Conservation (phyloP, 2,888 invertebrate species). For the Atrina japonica region DNA sequence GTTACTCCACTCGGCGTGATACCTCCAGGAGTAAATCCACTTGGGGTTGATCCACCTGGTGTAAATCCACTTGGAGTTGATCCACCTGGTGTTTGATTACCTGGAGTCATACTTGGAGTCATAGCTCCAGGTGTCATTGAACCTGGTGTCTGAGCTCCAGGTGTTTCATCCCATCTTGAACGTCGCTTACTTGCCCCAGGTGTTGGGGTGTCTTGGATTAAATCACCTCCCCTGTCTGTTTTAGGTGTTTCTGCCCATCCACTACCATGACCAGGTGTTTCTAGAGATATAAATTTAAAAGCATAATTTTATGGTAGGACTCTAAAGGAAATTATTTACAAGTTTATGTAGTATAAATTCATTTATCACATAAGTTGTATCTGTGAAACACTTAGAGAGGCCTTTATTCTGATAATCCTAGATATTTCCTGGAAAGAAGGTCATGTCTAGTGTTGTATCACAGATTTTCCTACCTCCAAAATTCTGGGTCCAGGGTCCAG, state of each 20-base stretch:
- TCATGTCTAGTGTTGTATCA: too few relatives aligned
- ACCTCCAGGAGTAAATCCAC: constrained; percentile 80
- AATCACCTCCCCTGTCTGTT: constrained; percentile 88
- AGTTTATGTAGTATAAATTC: too few relatives aligned
- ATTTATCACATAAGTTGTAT: too few relatives aligned
- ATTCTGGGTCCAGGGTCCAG: too few relatives aligned
- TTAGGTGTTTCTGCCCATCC: constrained; percentile 99
- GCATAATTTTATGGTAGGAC: too few relatives aligned
- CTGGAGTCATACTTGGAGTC: constrained; percentile 79
- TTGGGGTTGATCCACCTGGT: constrained; percentile 75
- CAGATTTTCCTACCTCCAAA: too few relatives aligned
- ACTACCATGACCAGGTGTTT: constrained; percentile 96
- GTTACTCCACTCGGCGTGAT: constrained; percentile 81
- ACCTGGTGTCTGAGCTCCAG: constrained; percentile 82
- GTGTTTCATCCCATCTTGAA: constrained; percentile 99
- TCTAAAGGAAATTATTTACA: too few relatives aligned
- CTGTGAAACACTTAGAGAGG: too few relatives aligned
- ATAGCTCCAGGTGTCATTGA: constrained; percentile 83
- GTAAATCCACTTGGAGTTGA: constrained; percentile 81
- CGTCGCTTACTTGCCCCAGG: constrained; percentile 96
- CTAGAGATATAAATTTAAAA: constrained; percentile 80
- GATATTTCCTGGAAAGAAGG: too few relatives aligned
- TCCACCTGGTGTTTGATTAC: constrained; percentile 72
- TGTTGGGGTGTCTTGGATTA: constrained; percentile 93
- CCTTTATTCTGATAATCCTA: too few relatives aligned